A percentile compares a stretch with the other conserved stretches of the same genome.
These are phyloP conservation scores for Aegypius monachus DNA, from an alignment of 2,113 vertebrate genomes.

Conservation along the genomic window DNA sequence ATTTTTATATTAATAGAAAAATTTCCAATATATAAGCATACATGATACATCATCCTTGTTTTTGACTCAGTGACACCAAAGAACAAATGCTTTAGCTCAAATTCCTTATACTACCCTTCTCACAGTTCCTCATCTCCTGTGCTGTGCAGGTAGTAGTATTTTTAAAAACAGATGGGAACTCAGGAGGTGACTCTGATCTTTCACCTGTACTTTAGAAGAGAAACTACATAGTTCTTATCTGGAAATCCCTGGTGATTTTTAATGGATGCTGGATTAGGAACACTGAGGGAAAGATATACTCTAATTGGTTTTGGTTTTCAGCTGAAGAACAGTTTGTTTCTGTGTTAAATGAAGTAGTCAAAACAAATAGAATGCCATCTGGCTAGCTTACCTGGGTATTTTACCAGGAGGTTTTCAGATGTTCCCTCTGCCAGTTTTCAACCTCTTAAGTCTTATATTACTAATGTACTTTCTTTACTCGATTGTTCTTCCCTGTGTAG, in stretches of 20 bases:
- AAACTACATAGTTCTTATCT: background rate
- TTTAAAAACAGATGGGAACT: constrained; percentile 40
- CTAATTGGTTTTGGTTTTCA: constrained; percentile 38
- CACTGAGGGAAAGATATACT: constrained; percentile 20
- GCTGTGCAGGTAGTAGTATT: background rate
- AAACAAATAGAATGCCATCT: constrained; percentile 59
- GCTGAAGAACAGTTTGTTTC: constrained; percentile 49
- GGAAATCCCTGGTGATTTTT: constrained; percentile 28
- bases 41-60: background rate
- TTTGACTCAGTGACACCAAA: background rate
- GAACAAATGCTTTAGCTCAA: background rate
- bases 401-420: constrained; percentile 21
- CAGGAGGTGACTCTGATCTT: constrained; percentile 9
- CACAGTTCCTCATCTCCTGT: background rate
- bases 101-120: background rate
- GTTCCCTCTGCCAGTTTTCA: background rate
- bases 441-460: background rate
- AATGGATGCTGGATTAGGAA: background rate
- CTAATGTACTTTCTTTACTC: background rate
- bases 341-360: constrained; percentile 45
- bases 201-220: background rate
- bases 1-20: background rate
- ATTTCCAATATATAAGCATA: background rate
- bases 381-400: constrained; percentile 25
- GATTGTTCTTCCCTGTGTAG: background rate